Evolutionary conservation across 2,113 vertebrate species (phyloP).

Genomic region (Oreocharis arfaki): DNA sequence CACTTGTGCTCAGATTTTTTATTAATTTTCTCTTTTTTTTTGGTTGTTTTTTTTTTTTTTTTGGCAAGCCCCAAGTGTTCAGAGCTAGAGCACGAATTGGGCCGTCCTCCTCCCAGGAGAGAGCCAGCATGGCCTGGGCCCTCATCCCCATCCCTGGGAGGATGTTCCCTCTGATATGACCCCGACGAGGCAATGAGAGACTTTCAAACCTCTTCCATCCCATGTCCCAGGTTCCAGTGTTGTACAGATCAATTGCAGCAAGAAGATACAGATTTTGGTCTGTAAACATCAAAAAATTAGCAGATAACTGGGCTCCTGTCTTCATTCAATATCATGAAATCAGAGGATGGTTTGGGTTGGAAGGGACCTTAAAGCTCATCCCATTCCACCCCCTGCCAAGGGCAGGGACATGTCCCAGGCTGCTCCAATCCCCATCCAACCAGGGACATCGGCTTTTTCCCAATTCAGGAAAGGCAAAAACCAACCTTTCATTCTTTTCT

Average conservation of each 20-base stretch:
- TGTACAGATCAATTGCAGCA: not conserved
- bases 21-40: not conserved
- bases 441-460: not conserved
- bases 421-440: fast-evolving
- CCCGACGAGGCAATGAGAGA: fast-evolving
- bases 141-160: not conserved
- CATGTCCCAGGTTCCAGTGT: fast-evolving
- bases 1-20: not conserved
- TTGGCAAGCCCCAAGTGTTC: not conserved
- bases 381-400: not conserved
- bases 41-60: not conserved
- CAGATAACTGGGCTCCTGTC: not conserved
- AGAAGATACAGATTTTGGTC: not conserved
- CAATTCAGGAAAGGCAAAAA: not conserved
- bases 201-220: not conserved
- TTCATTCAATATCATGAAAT: not conserved
- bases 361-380: not conserved
- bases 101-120: not conserved
- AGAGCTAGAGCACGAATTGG: not conserved
- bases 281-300: not conserved
- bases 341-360: not conserved
- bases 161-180: not conserved
- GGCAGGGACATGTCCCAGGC: fast-evolving
- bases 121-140: no score
- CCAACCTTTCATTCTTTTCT: not conserved